Percentiles rank a stretch among this genome's conserved stretches.
These are phyloP conservation scores for Phasia obesa DNA, from an alignment of 2,888 invertebrate genomes.

Conservation along the genomic window DNA sequence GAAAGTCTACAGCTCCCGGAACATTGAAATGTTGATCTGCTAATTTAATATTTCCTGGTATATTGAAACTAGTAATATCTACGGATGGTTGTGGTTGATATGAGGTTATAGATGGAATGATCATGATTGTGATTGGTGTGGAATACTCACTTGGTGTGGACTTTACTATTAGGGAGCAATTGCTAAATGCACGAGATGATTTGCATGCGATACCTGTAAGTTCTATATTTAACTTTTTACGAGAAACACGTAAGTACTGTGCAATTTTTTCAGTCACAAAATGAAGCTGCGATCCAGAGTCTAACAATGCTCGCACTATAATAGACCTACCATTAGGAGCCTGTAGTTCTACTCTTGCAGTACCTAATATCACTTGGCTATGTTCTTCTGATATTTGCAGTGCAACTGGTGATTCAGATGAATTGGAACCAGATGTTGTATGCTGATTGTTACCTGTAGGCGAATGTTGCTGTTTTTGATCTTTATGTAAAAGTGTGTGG, in stretches of 20 bases:
- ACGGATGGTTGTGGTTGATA: conserved; percentile 36
- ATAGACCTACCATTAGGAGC: too few relatives aligned
- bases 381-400: background rate
- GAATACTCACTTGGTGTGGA: background rate
- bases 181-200: background rate
- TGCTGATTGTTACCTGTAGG: background rate
- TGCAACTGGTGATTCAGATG: background rate
- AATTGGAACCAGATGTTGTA: background rate
- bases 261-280: too few relatives aligned
- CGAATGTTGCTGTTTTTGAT: background rate
- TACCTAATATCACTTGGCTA: background rate
- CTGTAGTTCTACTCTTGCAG: too few relatives aligned
- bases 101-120: conserved; percentile 31
- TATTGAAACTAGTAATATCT: too few relatives aligned
- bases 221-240: too few relatives aligned
- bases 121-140: background rate
- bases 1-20: conserved; percentile 24
- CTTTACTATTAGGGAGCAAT: background rate
- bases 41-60: conserved; percentile 11
- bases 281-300: background rate
- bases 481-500: conserved; percentile 28
- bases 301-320: too few relatives aligned
- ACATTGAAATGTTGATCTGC: conserved; percentile 2
- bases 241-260: too few relatives aligned
- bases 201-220: too few relatives aligned